These are phyloP conservation scores for Colius striatus DNA, from an alignment of 2,113 vertebrate genomes.

Conservation along the genomic window DNA sequence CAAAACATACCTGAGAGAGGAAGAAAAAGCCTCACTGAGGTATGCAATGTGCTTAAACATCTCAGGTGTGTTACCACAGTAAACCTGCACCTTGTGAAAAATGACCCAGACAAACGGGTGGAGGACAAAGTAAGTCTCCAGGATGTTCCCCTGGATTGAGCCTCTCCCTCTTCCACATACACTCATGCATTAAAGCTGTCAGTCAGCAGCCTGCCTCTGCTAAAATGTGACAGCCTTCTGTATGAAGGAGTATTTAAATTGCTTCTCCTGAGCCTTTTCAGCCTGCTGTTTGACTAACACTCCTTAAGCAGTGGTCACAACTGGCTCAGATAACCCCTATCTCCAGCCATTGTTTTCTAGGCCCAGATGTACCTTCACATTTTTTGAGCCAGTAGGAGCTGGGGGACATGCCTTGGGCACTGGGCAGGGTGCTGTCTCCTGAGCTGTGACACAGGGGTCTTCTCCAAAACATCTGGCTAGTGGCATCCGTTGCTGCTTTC, in stretches of 20 bases:
- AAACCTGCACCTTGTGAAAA: background rate
- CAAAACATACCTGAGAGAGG: background rate
- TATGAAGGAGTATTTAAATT: conserved; percentile 39
- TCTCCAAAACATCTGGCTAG: background rate
- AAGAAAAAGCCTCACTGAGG: background rate
- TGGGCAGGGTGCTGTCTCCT: background rate
- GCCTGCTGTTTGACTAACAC: conserved; percentile 4
- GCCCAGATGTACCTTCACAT: background rate
- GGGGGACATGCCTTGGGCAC: background rate
- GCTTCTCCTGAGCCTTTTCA: conserved; percentile 27
- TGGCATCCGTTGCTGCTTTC: background rate
- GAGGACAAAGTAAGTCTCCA: background rate
- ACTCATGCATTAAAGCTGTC: background rate
- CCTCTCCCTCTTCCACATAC: background rate
- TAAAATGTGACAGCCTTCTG: conserved; percentile 1
- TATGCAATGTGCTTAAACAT: background rate
- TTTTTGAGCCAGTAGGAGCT: background rate
- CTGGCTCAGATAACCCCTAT: conserved; percentile 10
- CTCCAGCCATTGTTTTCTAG: conserved; percentile 33
- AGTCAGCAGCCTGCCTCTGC: background rate
- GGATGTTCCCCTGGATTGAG: background rate
- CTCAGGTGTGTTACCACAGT: background rate
- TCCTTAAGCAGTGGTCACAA: conserved; percentile 19
- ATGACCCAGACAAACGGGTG: background rate
- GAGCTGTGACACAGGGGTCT: background rate